A percentile compares a stretch with the other conserved stretches of the same genome.
Conservation (phyloP, 2,113 vertebrate genomes). For the Girardinichthys multiradiatus region DNA sequence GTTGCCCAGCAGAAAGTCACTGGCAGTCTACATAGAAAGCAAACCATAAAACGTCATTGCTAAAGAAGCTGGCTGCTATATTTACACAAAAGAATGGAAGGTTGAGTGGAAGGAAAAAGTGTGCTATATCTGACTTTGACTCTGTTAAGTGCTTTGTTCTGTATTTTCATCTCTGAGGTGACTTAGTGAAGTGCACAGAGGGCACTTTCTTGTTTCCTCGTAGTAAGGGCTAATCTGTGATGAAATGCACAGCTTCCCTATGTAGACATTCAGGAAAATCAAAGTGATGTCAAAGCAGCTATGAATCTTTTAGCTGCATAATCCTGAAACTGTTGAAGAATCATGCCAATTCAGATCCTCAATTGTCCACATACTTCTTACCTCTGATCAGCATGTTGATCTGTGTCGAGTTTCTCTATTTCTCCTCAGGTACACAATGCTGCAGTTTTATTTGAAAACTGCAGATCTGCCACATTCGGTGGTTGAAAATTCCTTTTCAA, state of each 20-base stretch:
- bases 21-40: neutral
- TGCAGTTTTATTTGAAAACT: conserved; percentile 25
- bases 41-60: neutral
- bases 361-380: neutral
- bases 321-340: neutral
- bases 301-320: neutral
- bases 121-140: neutral
- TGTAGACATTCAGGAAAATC: neutral
- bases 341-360: conserved; percentile 22
- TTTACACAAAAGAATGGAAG: neutral
- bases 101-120: neutral
- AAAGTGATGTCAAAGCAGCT: neutral
- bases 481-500: neutral
- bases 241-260: conserved; percentile 33
- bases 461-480: conserved; percentile 7
- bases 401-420: conserved; percentile 13
- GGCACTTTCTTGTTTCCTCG: conserved; percentile 23
- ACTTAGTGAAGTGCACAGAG: conserved; percentile 54
- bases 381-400: neutral
- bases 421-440: conserved; percentile 52
- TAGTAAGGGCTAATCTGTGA: conserved; percentile 41
- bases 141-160: conserved; percentile 57
- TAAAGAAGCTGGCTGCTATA: neutral
- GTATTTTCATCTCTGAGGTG: conserved; percentile 74
- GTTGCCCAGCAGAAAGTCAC: neutral